Percentiles rank a stretch among this genome's conserved stretches.
Evolutionary conservation across 2,888 invertebrate species (phyloP).

Genomic region (Bhutanitis thaidina): DNA sequence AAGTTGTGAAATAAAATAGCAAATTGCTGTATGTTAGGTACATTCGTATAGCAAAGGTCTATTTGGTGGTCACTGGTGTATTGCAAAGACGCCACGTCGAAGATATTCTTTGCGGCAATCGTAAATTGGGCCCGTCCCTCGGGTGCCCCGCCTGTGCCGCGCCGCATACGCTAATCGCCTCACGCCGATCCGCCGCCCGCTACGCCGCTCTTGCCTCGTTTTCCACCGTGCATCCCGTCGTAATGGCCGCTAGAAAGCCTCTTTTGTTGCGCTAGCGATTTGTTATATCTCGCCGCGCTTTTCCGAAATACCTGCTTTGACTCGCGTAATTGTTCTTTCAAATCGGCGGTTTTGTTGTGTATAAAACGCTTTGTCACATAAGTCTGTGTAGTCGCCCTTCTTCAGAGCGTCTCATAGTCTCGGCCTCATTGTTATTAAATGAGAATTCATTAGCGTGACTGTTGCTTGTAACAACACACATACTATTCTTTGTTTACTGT

Average conservation of each 20-base stretch:
- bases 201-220: slow-evolving; percentile 39
- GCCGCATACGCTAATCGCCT: slow-evolving; percentile 67
- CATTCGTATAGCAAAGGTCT: slow-evolving; percentile 17
- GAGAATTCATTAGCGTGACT: slow-evolving; percentile 52
- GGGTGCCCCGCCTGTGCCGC: slow-evolving; percentile 42
- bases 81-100: slow-evolving; percentile 62
- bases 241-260: slow-evolving; percentile 77
- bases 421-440: slow-evolving; percentile 60
- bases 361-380: slow-evolving; percentile 75
- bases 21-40: not conserved
- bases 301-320: slow-evolving; percentile 72
- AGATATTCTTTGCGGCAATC: slow-evolving; percentile 75
- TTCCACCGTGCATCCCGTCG: slow-evolving; percentile 59
- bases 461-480: slow-evolving; percentile 27
- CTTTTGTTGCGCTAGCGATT: slow-evolving; percentile 74
- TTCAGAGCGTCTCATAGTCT: slow-evolving; percentile 39
- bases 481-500: slow-evolving; percentile 24
- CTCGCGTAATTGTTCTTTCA: slow-evolving; percentile 76
- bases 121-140: slow-evolving; percentile 57
- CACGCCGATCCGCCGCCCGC: slow-evolving; percentile 42
- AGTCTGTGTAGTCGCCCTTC: slow-evolving; percentile 63
- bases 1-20: slow-evolving; percentile 14
- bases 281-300: slow-evolving; percentile 74
- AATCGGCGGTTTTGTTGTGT: slow-evolving; percentile 70
- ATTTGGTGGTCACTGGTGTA: slow-evolving; percentile 51